A percentile compares a stretch with the other conserved stretches of the same genome.
These are phyloP conservation scores for Macaria liturata DNA, from an alignment of 2,888 invertebrate species.

Conservation along the genomic window DNA sequence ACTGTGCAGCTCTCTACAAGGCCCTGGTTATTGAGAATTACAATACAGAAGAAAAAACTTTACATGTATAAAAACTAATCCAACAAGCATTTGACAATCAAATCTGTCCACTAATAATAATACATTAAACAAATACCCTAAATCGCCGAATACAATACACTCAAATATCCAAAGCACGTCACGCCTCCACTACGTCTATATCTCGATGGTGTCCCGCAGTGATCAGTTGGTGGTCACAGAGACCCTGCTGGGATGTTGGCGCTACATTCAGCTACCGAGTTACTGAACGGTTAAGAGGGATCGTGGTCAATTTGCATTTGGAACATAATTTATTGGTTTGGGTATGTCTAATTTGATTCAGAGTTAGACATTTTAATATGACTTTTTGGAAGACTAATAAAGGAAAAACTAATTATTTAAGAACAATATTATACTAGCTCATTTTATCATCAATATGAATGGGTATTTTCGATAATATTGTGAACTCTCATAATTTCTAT, in stretches of 20 bases:
- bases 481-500: no score
- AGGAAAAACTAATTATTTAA: no score
- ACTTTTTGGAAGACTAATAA: no score
- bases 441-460: no score
- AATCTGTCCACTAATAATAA: slow-evolving; percentile 4
- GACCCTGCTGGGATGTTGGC: slow-evolving; percentile 7
- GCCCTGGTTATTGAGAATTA: no score
- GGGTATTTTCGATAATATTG: no score
- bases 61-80: no score
- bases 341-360: no score
- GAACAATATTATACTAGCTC: no score
- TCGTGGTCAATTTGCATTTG: slow-evolving; percentile 29
- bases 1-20: no score
- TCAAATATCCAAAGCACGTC: slow-evolving; percentile 5
- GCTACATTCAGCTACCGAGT: slow-evolving; percentile 2
- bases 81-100: not conserved
- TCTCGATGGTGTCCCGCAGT: slow-evolving; percentile 7
- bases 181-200: slow-evolving; percentile 12
- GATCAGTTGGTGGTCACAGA: slow-evolving; percentile 3
- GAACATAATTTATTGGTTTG: slow-evolving; percentile 12
- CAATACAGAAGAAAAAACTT: no score
- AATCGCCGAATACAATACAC: not conserved
- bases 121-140: slow-evolving; percentile 21
- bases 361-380: no score
- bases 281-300: slow-evolving; percentile 2